Base-by-base conservation (phyloP, 2,797 vertebrate genomes). In the Lateolabrax maculatus region DNA sequence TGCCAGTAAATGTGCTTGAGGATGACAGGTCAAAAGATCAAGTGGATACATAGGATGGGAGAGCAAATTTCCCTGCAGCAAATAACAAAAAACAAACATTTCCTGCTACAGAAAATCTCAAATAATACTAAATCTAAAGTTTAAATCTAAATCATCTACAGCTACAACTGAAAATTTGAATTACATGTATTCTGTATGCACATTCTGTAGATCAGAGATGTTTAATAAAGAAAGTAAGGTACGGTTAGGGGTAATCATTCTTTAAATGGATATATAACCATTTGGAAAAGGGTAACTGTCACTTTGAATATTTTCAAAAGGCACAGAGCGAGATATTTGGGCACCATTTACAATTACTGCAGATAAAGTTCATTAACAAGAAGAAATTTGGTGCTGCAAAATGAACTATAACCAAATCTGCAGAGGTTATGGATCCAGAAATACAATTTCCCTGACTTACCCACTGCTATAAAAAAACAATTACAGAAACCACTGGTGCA, bases 21-120 rank as follows among this genome's bases (percentile, higher is more conserved):
- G 56, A 21, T 27, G 58, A 81, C 77, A 41, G 82, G 85, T 87
- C 80, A 88, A 85, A 74, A 80, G 87, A 85, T 77, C 70, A 88
- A 91, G 77, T 69, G 75, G 70, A 75, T 27, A 57, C 5, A 29
- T 19, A 51, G 46, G 53, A 78, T 57, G 64, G 36, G 13, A 74
- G 53, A 44, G 13, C 63, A 23, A 63, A 9, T 73, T 79, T 65
- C 9, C 13, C 0, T n/a, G 31, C 41, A 49, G 64, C 4, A 62
- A 65, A 71, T 48, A 9, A 52, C 7, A 9, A 16, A 34, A 37
- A 21, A 53, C 6, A 48, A 64, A 57, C 15, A 64, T 11, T 25
- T 31, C 1, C 6, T 37, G 36, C 16, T n/a, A 2, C 9, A 5
- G 9, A 9, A 27, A 51, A 13, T n/a, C 15, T 21, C 0, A 62